These are phyloP conservation scores for Prosopocoilus inquinatus DNA, from an alignment of 2,888 invertebrate genomes.

Conservation along the genomic window DNA sequence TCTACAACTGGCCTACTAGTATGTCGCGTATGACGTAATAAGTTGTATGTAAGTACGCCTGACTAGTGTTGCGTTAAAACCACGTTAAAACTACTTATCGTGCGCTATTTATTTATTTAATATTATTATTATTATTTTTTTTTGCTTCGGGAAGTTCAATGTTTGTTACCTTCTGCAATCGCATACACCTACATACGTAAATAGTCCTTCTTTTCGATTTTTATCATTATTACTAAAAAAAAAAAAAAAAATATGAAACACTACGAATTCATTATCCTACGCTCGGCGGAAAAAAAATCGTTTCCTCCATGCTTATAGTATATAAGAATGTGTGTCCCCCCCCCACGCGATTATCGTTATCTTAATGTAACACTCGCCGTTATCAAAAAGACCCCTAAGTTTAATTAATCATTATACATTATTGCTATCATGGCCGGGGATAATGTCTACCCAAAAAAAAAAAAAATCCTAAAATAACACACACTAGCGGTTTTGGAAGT, in stretches of 20 bases:
- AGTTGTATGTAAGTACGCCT: too few species aligned
- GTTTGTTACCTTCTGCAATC: constrained; percentile 16
- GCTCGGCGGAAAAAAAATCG: too few species aligned
- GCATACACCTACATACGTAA: too few species aligned
- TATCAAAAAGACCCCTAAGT: constrained; percentile 7
- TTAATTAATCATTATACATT: constrained; percentile 30
- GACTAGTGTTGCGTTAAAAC: constrained; percentile 20
- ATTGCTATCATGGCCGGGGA: constrained; percentile 49
- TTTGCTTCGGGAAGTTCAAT: constrained; percentile 43
- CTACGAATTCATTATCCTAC: too few species aligned
- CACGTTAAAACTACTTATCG: constrained; percentile 21
- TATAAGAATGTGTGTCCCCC: constrained; percentile 16
- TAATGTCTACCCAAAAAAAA: constrained; percentile 25
- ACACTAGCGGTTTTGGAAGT: constrained; percentile 44
- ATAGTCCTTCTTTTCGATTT: too few species aligned
- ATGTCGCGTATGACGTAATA: too few species aligned
- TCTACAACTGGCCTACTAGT: constrained; percentile 11
- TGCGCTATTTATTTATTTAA: neutral
- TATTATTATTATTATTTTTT: constrained; percentile 36
- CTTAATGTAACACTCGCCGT: neutral
- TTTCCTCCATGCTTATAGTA: too few species aligned
- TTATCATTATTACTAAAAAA: too few species aligned
- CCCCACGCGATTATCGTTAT: constrained; percentile 9
- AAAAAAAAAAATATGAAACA: too few species aligned
- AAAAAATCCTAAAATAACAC: constrained; percentile 30